Conservation (phyloP, 1,140 invertebrate species). For the Ericerus pela region DNA sequence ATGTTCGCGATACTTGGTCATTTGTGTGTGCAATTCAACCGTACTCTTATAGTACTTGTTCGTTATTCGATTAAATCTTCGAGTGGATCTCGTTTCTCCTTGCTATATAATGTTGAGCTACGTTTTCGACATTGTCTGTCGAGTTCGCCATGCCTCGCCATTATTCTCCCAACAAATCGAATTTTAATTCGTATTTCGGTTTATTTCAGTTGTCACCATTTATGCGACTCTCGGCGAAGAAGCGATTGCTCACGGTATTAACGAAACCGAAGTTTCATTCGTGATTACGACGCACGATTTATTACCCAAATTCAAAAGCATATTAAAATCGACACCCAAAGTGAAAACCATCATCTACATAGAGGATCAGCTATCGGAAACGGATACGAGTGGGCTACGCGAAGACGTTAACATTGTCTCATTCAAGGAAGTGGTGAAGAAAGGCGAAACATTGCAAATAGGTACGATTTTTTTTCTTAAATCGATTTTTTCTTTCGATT, state of each 20-base stretch:
- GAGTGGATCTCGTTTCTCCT: too few relatives aligned
- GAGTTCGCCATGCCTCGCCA: too few relatives aligned
- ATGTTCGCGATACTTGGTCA: too few relatives aligned
- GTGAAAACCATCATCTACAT: conserved; percentile 74
- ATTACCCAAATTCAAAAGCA: conserved; percentile 71
- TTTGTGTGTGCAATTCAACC: too few relatives aligned
- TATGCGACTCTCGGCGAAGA: conserved; percentile 95
- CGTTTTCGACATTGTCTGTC: too few relatives aligned
- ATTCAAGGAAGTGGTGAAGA: conserved; percentile 41
- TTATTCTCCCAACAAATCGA: too few relatives aligned
- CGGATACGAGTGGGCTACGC: conserved; percentile 49
- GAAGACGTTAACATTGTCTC: conserved; percentile 46
- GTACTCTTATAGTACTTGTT: too few relatives aligned
- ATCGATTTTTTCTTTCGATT: too few relatives aligned
- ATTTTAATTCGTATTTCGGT: conserved; percentile 17
- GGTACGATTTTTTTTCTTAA: conserved; percentile 10
- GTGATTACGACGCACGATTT: conserved; percentile 81
- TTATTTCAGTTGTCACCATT: conserved; percentile 71
- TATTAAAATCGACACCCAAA: conserved; percentile 47
- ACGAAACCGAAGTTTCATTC: conserved; percentile 85
- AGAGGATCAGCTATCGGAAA: conserved; percentile 64
- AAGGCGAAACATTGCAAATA: conserved; percentile 22
- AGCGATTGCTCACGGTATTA: conserved; percentile 86
- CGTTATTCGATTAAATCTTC: too few relatives aligned
- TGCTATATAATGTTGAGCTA: too few relatives aligned